Conservation (phyloP, 2,888 invertebrate species). For the Beris morrisii region DNA sequence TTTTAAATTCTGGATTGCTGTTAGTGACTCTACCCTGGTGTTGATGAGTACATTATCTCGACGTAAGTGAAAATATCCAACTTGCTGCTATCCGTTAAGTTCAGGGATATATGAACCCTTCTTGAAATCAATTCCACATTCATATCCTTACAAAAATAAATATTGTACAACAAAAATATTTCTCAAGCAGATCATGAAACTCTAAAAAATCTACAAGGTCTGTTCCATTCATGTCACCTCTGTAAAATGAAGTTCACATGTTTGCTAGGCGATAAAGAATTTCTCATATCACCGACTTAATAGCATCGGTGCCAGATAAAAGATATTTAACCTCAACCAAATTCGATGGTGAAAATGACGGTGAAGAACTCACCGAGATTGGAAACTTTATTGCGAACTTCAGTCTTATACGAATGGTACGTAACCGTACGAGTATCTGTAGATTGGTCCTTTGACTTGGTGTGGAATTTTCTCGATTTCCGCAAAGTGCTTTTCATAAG, state of each 20-base stretch:
- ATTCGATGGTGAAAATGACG: not conserved
- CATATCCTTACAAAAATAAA: no score
- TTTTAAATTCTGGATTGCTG: no score
- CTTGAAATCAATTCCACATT: not conserved
- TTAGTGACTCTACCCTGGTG: no score
- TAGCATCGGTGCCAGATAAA: not conserved
- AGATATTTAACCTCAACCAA: not conserved
- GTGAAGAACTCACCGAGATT: not conserved
- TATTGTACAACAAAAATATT: no score
- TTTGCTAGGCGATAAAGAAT: constrained; percentile 7
- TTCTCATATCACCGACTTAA: not conserved
- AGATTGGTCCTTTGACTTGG: not conserved
- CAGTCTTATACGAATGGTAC: not conserved
- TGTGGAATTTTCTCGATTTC: no score
- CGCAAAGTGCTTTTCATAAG: no score
- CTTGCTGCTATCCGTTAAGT: no score
- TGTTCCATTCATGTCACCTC: not conserved
- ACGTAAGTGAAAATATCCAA: no score
- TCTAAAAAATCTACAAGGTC: no score
- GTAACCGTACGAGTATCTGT: not conserved
- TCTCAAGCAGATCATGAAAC: no score
- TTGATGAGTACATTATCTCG: no score
- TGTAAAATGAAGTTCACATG: not conserved
- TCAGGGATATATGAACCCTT: no score
- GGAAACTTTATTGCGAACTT: constrained; percentile 6